Evolutionary conservation across 2,888 invertebrate genomes (phyloP), one percentile per base, ranked within the genome.

Genomic region (Pyrochroa serraticornis): DNA sequence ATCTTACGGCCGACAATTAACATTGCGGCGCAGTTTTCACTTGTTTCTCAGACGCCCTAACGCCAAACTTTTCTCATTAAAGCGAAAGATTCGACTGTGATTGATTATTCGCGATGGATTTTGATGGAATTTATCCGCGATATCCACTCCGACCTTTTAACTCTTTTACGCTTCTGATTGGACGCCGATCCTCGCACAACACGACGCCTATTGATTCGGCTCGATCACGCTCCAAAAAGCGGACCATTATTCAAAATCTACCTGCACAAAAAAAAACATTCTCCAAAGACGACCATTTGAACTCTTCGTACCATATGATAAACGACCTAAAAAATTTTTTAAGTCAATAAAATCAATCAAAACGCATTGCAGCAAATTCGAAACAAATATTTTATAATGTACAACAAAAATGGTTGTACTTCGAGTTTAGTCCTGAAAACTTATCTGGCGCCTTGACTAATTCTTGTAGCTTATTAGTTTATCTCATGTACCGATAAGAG

Each of bases 61-160:
- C 30, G 22, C 22, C 22, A 22, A 55, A 55, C 55, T 55, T 55
- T 55, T 55, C 55, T 55, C 55, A 55, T 55, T 55, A 48, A 55
- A 55, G 55, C 47, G 48, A 52, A 55, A 55, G 55, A 55, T 55
- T 48, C 48, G 42, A 37, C 35, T 48, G 48, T 55, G 55, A 55
- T 55, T 55, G 55, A 55, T 55, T 55, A 55, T 55, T 55, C 48
- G 55, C 30, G 48, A 37, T 41, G 55, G 48, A 48, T 55, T 55
- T 55, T 48, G 55, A 55, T 55, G 48, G 42, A 55, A 55, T 48
- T 55, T 55, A 55, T 55, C 55, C 44, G 44, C 37, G 52, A 52
- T 52, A 52, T 38, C 37, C 33, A 32, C 32, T 44, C 38, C 45
- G 44, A 44, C 38, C 45, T 44, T 52, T 52, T 52, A 45, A 52